Evolutionary conservation across 2,113 vertebrate genomes (phyloP), one percentile per base, ranked within the genome.

Genomic region (human): DNA sequence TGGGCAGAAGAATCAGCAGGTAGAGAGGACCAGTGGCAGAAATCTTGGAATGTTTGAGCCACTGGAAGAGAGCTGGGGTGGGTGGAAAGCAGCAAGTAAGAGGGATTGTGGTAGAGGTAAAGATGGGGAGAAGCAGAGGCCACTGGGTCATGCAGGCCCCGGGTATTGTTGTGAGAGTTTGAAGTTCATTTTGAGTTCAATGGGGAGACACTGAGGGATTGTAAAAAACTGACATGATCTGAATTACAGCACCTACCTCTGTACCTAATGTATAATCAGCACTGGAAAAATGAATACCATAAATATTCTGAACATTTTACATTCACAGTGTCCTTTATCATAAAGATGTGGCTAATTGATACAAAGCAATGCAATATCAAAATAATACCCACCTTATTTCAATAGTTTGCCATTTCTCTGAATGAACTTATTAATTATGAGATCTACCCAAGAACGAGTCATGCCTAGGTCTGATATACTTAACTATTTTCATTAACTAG

Each of bases 401-500:
- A 89, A 83, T 79, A 48, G 73, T 57, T 97, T 66, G 66, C 5
- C 55, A 27, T 82, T 89, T 76, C 70, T 9, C 35, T 55, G 4
- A 55, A 43, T 18, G 25, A 0, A 25, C 25, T 57, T 72, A 59
- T 88, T 45, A 90, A 59, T 70, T 50, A 57, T 17, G 35, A 91
- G 64, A 81, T 35, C 22, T n/a, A 72, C 38, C 7, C 48, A 75
- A 23, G n/a, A 27, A 17, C 11, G 10, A 78, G 7, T 48, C n/a
- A 85, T 85, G 52, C 32, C 48, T 50, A 35, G 25, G 8, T 79
- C 45, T 73, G 50, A 78, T 72, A 5, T 30, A 78, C 6, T 73
- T 18, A 89, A 87, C 18, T 55, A 35, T 70, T 92, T 91, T 89
- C 38, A 57, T 89, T 70, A 95, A 23, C 50, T 68, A 80, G 18